Base-by-base conservation (phyloP, 2,888 invertebrate genomes). In the Tinea pellionella region DNA sequence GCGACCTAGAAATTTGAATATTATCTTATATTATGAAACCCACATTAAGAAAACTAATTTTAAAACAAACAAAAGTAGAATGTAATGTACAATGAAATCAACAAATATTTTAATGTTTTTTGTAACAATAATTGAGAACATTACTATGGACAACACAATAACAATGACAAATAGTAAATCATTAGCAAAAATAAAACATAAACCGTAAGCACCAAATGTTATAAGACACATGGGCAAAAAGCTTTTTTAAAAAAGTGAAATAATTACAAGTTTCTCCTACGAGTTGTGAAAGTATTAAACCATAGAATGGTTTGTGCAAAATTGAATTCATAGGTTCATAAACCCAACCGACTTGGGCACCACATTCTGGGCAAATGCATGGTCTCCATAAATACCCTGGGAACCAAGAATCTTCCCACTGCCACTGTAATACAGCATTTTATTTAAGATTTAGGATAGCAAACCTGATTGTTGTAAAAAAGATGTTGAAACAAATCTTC, bases 321-420 rank as follows among this genome's bases (percentile, higher is more conserved):
- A 62, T 62, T 60, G 64, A 61, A 61, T 71, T 63, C 61, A 75
- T 63, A 16, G 87, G 81, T 66, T 89, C 79, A 76, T 89, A 89
- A 61, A 85, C 71, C 88, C 88, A 91, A 65, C 91, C 91, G 64
- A 90, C 66, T 65, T 88, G 89, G 42, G 77, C 70, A 59, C 88
- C 86, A 76, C 91, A 91, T 24, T 84, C 81, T 16, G 89, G 82
- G 68, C 91, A 91, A 19, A 87, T 70, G 64, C 90, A 89, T 37
- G 85, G 78, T 66, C 87, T 89, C 89, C 90, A 90, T 2, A 74
- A 77, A 72, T 88, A 90, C 18, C 89, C 90, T 61, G 89, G 89
- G 74, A 88, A 91, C 90, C 90, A 91, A 62, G 86, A 82, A 63
- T 86, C 76, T 57, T 79, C 78, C 62, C 76, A 70, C 63, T 84